Base-by-base conservation (phyloP, 2,113 vertebrate genomes). In the Hymenochirus boettgeri region DNA sequence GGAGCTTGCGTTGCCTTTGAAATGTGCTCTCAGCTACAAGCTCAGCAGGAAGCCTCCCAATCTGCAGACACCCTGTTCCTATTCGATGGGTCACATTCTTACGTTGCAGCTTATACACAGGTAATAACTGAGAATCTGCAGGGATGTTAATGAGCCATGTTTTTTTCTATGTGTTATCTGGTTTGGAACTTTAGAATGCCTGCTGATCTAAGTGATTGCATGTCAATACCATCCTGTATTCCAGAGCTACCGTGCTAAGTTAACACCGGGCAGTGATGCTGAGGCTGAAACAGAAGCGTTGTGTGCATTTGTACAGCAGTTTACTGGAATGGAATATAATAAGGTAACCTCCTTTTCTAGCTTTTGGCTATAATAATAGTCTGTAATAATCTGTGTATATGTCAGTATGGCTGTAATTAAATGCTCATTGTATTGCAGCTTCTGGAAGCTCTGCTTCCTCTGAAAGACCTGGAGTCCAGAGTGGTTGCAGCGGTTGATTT, bases 1-100 rank as follows among this genome's bases (percentile, higher is more conserved):
- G 96, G 96, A 4, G 96, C 96, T 45, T 99, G 96, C 1, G 96
- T 99, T 61, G 96, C 96, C 23, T 98, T 99, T 55, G 96, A 99
- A 79, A 98, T 98, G 86, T 96, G 92, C 71, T 93, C 89, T 2
- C 96, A 98, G 72, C 86, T 99, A 63, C 93, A 99, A 82, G 77
- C 69, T 3, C 88, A 86, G 39, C 84, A 85, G 18, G 79, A 75
- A 48, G 70, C 76, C 1, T 70, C 80, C n/a, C 81, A 75, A 2
- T 5, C 80, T 1, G 85, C 90, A 74, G 91, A 98, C 71, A 82
- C 78, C 72, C 89, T 99, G 5, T 93, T 97, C 67, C 81, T 99
- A 54, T 87, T 98, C 1, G 96, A 98, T 4, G 96, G 96, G 2
- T 99, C 96, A 0, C 96, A 93, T 77, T 85, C 90, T 5, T 99